Evolutionary conservation across 2,113 vertebrate species (phyloP).

Genomic region (Poecilia latipinna): DNA sequence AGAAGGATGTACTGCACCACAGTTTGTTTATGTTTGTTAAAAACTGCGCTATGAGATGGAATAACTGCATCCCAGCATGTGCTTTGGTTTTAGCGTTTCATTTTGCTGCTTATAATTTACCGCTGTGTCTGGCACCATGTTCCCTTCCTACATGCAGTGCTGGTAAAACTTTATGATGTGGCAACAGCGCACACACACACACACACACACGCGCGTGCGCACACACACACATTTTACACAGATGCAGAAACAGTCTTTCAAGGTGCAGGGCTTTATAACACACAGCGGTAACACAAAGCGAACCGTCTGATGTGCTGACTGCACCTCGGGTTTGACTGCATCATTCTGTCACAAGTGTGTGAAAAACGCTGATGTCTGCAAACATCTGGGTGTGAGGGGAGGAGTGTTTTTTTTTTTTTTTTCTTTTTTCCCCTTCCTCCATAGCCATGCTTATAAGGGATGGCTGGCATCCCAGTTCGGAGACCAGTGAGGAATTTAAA

Average conservation of each 20-base stretch:
- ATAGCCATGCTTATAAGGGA: slow-evolving; percentile 40
- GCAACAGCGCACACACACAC: slow-evolving; percentile 22
- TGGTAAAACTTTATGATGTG: slow-evolving; percentile 74
- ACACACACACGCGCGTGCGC: neutral
- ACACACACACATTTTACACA: neutral
- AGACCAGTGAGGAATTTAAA: slow-evolving; percentile 74
- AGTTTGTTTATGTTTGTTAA: neutral
- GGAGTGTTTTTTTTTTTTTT: slow-evolving; percentile 32
- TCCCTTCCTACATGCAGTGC: slow-evolving; percentile 61
- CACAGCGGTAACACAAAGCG: slow-evolving; percentile 29
- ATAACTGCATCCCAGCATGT: neutral
- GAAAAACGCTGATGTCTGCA: slow-evolving; percentile 69
- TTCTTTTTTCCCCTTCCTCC: slow-evolving; percentile 41
- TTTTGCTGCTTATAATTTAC: slow-evolving; percentile 59
- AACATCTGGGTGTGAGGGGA: slow-evolving; percentile 55
- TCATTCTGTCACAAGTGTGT: slow-evolving; percentile 64
- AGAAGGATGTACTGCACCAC: neutral
- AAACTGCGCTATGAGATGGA: neutral
- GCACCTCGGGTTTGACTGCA: slow-evolving; percentile 49
- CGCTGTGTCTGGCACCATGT: slow-evolving; percentile 51
- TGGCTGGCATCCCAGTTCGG: slow-evolving; percentile 62
- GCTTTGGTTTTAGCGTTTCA: slow-evolving; percentile 27
- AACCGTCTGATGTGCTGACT: slow-evolving; percentile 27
- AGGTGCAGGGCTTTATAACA: slow-evolving; percentile 26
- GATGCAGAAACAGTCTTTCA: slow-evolving; percentile 5